These are phyloP conservation scores for Oncorhynchus gorbuscha DNA, from an alignment of 2,113 vertebrate species.

Conservation along the genomic window DNA sequence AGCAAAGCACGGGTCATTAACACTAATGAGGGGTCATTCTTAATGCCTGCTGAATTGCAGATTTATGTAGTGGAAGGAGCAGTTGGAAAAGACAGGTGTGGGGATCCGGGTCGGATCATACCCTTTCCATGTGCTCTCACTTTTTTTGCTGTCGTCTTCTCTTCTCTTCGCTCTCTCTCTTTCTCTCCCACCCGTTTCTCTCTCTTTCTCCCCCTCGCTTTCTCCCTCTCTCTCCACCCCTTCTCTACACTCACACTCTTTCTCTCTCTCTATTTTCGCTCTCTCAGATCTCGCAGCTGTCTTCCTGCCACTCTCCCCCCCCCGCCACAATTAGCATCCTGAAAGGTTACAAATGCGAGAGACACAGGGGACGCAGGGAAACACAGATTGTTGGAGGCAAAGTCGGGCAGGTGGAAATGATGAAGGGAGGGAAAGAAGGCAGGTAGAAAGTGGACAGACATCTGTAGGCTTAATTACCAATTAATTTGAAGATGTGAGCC, in stretches of 20 bases:
- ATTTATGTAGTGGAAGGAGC: neutral
- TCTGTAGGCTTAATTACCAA: conserved; percentile 51
- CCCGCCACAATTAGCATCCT: conserved; percentile 43
- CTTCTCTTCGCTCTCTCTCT: neutral
- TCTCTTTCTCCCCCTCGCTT: conserved; percentile 23
- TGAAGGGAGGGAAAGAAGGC: neutral
- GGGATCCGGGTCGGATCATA: neutral
- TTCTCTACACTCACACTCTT: conserved; percentile 6
- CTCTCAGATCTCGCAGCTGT: neutral
- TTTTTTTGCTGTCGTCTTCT: neutral
- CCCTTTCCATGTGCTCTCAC: neutral
- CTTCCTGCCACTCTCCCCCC: neutral
- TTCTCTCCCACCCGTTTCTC: neutral
- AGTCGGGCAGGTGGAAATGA: too few relatives aligned
- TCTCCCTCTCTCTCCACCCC: conserved; percentile 48
- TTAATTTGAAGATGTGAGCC: conserved; percentile 55
- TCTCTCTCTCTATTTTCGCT: neutral
- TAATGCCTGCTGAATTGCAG: neutral
- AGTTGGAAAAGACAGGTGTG: too few relatives aligned
- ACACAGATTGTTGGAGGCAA: conserved; percentile 28
- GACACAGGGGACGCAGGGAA: conserved; percentile 12
- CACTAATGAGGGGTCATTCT: neutral
- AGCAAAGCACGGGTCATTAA: neutral
- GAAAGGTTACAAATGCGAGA: conserved; percentile 25
- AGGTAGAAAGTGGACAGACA: conserved; percentile 37